These are phyloP conservation scores for Eucera pruinosa DNA, from an alignment of 2,888 invertebrate genomes.

Conservation along the genomic window DNA sequence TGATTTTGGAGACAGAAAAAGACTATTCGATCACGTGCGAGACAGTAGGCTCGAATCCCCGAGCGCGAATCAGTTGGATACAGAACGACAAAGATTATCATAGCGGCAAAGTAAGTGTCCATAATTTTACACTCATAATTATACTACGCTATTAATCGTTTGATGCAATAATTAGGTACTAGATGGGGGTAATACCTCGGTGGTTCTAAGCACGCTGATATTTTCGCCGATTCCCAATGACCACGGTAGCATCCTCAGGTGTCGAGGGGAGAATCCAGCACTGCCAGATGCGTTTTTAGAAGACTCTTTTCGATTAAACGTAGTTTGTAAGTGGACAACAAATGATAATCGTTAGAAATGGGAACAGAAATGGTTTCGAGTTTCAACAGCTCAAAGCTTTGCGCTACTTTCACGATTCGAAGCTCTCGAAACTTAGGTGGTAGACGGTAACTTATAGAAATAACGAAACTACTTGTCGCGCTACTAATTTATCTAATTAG, in stretches of 20 bases:
- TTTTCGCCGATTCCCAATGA: slow-evolving; percentile 94
- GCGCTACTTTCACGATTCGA: no score
- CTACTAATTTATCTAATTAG: no score
- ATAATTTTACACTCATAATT: not conserved
- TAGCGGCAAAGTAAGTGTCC: slow-evolving; percentile 89
- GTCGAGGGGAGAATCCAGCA: slow-evolving; percentile 93
- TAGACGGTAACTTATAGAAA: no score
- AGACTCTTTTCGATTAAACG: slow-evolving; percentile 92
- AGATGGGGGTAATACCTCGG: slow-evolving; percentile 86
- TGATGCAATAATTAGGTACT: slow-evolving; percentile 55
- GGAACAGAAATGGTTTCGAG: no score
- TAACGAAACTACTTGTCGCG: no score
- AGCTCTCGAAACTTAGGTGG: no score
- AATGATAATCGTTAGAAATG: no score
- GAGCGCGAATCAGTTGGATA: slow-evolving; percentile 93
- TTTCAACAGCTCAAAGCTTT: no score
- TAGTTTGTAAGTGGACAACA: slow-evolving; percentile 96
- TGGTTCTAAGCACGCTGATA: slow-evolving; percentile 91
- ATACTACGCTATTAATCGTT: not conserved
- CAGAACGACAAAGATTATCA: slow-evolving; percentile 92
- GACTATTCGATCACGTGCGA: slow-evolving; percentile 93
- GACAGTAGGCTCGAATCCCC: slow-evolving; percentile 93
- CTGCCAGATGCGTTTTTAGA: slow-evolving; percentile 91
- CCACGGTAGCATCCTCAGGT: slow-evolving; percentile 92
- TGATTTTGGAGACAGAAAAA: slow-evolving; percentile 91